Conservation (phyloP, 1,140 invertebrate species). For the Archivesica marissinica region DNA sequence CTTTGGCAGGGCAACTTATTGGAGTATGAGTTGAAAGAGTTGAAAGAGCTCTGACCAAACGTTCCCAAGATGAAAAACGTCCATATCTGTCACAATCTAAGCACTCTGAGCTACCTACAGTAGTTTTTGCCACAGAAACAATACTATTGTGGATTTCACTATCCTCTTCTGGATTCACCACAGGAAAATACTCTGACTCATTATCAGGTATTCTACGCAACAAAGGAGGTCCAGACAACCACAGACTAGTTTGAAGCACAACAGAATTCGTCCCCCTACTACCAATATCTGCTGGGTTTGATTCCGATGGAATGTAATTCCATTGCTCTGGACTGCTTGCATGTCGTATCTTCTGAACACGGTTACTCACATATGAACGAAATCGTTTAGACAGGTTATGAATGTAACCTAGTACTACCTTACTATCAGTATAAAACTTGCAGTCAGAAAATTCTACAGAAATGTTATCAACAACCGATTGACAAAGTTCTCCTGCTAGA, state of each 20-base stretch:
- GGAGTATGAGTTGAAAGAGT: neutral
- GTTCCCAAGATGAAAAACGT: constrained; percentile 45
- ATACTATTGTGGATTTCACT: neutral
- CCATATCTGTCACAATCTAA: constrained; percentile 4
- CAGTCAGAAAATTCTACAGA: constrained; percentile 10
- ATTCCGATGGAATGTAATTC: constrained; percentile 54
- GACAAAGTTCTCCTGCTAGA: constrained; percentile 35
- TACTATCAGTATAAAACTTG: constrained; percentile 60
- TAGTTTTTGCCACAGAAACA: neutral
- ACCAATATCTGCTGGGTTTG: constrained; percentile 63
- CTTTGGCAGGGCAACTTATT: neutral
- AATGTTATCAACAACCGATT: constrained; percentile 23
- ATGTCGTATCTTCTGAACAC: constrained; percentile 44
- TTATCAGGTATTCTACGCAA: too few relatives aligned
- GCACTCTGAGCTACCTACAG: neutral
- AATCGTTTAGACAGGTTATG: constrained; percentile 61
- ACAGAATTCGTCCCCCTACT: constrained; percentile 13
- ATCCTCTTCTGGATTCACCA: constrained; percentile 47
- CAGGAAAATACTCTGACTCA: neutral
- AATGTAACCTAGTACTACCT: constrained; percentile 59
- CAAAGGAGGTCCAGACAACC: constrained; percentile 28
- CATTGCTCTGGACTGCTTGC: constrained; percentile 44
- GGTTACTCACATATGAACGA: constrained; percentile 61
- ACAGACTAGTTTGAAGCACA: constrained; percentile 8
- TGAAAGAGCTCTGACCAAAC: constrained; percentile 24